Percentiles rank a stretch among this genome's conserved stretches.
phyloP scores from a whole-genome alignment of 2,888 invertebrate genomes.

The Dexiosoma caninum region DNA sequence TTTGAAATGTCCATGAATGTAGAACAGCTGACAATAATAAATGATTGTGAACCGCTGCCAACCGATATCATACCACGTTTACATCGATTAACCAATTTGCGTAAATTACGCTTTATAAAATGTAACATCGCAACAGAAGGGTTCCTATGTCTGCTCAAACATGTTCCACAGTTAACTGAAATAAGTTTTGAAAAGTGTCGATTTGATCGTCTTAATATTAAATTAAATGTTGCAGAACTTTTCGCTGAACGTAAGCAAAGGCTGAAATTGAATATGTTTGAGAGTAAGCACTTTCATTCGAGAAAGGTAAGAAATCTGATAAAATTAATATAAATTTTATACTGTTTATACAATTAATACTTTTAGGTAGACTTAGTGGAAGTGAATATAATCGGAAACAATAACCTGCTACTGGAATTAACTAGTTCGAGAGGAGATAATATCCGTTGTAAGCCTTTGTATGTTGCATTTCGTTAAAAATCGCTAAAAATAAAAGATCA shows the following conservation, averaged over 20 bases:
- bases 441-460: slow-evolving; percentile 39
- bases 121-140: slow-evolving; percentile 11
- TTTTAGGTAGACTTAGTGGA: slow-evolving; percentile 22
- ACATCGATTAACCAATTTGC: slow-evolving; percentile 25
- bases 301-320: not conserved
- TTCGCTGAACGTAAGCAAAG: not conserved
- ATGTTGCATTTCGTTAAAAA: slow-evolving; percentile 44
- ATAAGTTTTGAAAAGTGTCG: slow-evolving; percentile 54
- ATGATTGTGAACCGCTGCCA: slow-evolving; percentile 42
- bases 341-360: not conserved
- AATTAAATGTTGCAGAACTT: slow-evolving; percentile 9
- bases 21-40: slow-evolving; percentile 38
- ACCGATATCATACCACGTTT: not conserved
- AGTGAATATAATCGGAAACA: slow-evolving; percentile 22
- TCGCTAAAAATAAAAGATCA: no score
- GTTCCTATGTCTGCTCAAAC: slow-evolving; percentile 21
- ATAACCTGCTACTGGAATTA: slow-evolving; percentile 21
- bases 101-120: slow-evolving; percentile 40
- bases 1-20: slow-evolving; percentile 46
- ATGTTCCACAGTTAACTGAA: slow-evolving; percentile 27
- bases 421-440: slow-evolving; percentile 13
- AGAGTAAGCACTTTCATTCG: slow-evolving; percentile 31
- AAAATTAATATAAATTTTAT: not conserved
- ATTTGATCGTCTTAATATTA: slow-evolving; percentile 8
- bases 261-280: slow-evolving; percentile 52